Evolutionary conservation across 1,140 invertebrate species (phyloP), one percentile per base, ranked within the genome.

Genomic region (Olivierus martensii): DNA sequence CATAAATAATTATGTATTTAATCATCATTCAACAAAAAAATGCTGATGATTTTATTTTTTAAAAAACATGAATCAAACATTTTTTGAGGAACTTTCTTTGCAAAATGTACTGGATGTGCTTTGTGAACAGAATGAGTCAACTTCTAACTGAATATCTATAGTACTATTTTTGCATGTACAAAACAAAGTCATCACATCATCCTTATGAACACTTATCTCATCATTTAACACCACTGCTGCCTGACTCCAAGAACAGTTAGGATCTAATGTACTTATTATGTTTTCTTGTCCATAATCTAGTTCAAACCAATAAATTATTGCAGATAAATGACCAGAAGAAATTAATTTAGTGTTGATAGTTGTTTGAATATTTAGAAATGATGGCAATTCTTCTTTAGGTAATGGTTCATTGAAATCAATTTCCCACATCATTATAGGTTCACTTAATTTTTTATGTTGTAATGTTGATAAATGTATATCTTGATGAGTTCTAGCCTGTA

Each of bases 401-500:
- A 43, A 50, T 41, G 14, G 38, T 17, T 37, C 36, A 21, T 55
- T 55, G 15, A 55, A 10, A 22, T 55, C 41, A 19, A 55, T 46
- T 12, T 21, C 18, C 28, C 43, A 41, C 6, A 55, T 11, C 19
- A 50, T 55, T 12, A 46, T 28, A 41, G 53, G 53, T 35, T 50
- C 21, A 36, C 41, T 55, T n/a, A 55, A 18, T 17, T 51, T 50
- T 42, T 41, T 17, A 42, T 55, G 43, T 11, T 17, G 35, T n/a
- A 55, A 18, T 3, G 43, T 42, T 15, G 53, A 55, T 19, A 28
- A 51, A 35, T 50, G 43, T 9, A 55, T 55, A 15, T 55, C 53
- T 35, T 55, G 53, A 46, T 55, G 53, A 11, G 50, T 55, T 9
- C 43, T 42, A 19, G 48, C 50, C 53, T 55, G 11, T n/a, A 46